These are phyloP conservation scores for Lagria hirta DNA, from an alignment of 2,888 invertebrate species.

Conservation along the genomic window DNA sequence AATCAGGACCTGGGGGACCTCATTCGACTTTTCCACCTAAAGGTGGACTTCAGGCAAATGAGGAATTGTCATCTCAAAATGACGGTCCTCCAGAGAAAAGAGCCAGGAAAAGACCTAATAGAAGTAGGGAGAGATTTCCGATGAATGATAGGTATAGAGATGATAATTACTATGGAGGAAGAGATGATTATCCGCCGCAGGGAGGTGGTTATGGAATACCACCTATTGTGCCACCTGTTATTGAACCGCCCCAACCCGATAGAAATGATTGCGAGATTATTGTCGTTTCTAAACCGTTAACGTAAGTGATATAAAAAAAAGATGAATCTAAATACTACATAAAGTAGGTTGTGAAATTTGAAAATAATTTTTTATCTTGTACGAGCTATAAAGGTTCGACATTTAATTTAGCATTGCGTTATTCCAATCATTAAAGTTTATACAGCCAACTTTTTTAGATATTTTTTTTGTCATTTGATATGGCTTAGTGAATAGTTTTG, in stretches of 20 bases:
- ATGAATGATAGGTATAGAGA: slow-evolving; percentile 14
- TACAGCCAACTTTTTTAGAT: too few relatives aligned
- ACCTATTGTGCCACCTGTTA: slow-evolving; percentile 38
- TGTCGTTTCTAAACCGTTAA: slow-evolving; percentile 76
- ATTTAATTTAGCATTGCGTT: too few relatives aligned
- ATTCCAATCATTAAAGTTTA: too few relatives aligned
- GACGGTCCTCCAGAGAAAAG: slow-evolving; percentile 20
- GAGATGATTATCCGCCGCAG: slow-evolving; percentile 27
- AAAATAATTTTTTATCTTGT: too few relatives aligned
- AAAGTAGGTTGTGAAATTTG: slow-evolving; percentile 6
- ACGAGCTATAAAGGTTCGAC: too few relatives aligned
- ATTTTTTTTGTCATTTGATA: too few relatives aligned
- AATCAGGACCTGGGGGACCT: not conserved
- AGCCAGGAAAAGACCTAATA: slow-evolving; percentile 12
- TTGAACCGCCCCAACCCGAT: slow-evolving; percentile 56
- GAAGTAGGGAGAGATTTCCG: slow-evolving; percentile 20
- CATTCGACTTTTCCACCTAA: too few relatives aligned
- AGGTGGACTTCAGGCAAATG: slow-evolving; percentile 26
- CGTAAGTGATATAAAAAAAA: too few relatives aligned
- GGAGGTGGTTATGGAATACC: too few relatives aligned
- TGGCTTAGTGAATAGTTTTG: too few relatives aligned
- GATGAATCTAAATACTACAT: not conserved
- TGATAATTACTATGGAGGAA: slow-evolving; percentile 8
- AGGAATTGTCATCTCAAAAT: slow-evolving; percentile 16
- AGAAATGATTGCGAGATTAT: slow-evolving; percentile 91